phyloP scores from a whole-genome alignment of 2,797 vertebrate species.

The Poeciliopsis paucimaculata region DNA sequence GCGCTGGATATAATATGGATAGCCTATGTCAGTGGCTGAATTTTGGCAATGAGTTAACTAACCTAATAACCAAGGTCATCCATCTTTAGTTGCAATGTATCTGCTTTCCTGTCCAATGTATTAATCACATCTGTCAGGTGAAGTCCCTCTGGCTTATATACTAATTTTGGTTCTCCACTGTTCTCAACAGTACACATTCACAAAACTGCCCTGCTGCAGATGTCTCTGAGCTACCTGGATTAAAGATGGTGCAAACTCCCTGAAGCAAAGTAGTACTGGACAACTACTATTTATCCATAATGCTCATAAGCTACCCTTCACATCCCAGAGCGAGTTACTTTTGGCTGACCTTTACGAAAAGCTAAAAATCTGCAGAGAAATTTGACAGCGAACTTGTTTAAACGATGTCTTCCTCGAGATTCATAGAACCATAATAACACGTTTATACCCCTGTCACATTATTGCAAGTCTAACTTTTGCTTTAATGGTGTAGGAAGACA shows the following conservation, averaged over 20 bases:
- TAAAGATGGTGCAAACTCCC: background rate
- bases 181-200: constrained; percentile 2
- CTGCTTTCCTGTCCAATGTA: background rate
- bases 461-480: background rate
- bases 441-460: background rate
- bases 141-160: background rate
- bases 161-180: background rate
- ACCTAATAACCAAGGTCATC: background rate
- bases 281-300: background rate
- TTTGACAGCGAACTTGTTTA: background rate
- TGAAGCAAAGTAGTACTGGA: background rate
- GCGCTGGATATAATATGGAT: background rate
- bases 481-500: background rate
- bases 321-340: background rate
- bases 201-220: constrained; percentile 1
- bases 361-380: constrained; percentile 3
- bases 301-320: constrained; percentile 1
- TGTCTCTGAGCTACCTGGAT: background rate
- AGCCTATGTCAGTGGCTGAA: background rate
- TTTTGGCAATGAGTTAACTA: background rate
- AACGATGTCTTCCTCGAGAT: background rate
- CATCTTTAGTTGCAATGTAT: background rate
- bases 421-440: background rate
- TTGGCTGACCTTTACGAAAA: background rate
- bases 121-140: background rate